These are phyloP conservation scores for Drosophila mayri DNA, from an alignment of 1,140 invertebrate genomes.

Conservation along the genomic window DNA sequence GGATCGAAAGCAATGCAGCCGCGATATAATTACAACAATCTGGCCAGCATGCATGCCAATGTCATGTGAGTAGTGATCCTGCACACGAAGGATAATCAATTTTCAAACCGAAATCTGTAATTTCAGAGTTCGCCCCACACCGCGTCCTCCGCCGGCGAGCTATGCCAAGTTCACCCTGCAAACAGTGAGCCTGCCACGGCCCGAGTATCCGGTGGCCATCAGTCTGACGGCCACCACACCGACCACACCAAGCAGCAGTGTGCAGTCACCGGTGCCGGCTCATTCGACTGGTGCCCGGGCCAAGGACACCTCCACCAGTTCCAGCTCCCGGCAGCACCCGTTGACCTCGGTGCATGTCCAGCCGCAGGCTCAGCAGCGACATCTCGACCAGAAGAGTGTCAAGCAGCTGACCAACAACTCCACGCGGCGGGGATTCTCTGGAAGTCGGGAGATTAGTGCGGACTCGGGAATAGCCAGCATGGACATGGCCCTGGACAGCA, in stretches of 20 bases:
- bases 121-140: conserved; percentile 71
- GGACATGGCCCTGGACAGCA: conserved; percentile 84
- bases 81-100: neutral
- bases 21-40: conserved; percentile 72
- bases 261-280: conserved; percentile 58
- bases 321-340: conserved; percentile 38
- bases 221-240: conserved; percentile 79
- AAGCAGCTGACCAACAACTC: conserved; percentile 90
- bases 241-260: conserved; percentile 76
- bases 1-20: conserved; percentile 27
- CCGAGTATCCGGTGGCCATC: conserved; percentile 88
- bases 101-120: neutral
- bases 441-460: conserved; percentile 86
- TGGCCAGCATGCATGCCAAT: conserved; percentile 84
- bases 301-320: conserved; percentile 50
- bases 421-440: conserved; percentile 85
- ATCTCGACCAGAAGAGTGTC: conserved; percentile 88
- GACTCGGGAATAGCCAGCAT: conserved; percentile 89
- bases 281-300: conserved; percentile 54
- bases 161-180: conserved; percentile 90
- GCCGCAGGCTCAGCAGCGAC: conserved; percentile 45
- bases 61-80: conserved; percentile 76
- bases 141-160: conserved; percentile 62
- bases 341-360: conserved; percentile 73
- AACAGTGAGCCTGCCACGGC: conserved; percentile 89